Evolutionary conservation across 2,888 invertebrate genomes (phyloP).

Genomic region (Mantis religiosa): DNA sequence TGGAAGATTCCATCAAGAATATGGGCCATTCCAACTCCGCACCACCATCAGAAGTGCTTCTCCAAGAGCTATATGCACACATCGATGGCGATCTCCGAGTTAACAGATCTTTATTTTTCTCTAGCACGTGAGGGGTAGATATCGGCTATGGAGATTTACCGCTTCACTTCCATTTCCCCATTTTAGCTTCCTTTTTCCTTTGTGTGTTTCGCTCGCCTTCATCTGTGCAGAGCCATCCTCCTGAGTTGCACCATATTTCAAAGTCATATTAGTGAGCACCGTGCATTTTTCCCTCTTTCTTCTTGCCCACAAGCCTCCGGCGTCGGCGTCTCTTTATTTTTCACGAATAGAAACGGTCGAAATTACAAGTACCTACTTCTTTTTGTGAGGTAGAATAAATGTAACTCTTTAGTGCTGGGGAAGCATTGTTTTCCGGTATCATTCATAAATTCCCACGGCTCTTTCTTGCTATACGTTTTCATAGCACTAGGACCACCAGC

Average conservation of each 20-base stretch:
- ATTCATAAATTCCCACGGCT: neutral
- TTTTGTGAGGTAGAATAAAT: neutral
- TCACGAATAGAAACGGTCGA: neutral
- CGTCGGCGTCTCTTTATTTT: neutral
- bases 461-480: neutral
- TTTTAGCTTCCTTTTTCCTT: neutral
- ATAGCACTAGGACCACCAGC: neutral
- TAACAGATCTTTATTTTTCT: neutral
- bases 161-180: neutral
- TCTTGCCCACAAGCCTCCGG: neutral
- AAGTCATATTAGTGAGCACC: constrained; percentile 28
- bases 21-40: neutral
- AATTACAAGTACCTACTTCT: neutral
- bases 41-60: neutral
- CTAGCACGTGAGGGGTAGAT: neutral
- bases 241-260: constrained; percentile 28
- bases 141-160: neutral
- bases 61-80: neutral
- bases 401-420: neutral
- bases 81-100: neutral
- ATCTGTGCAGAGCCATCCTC: neutral
- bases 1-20: neutral
- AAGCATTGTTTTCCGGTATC: neutral
- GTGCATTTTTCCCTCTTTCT: constrained; percentile 23
- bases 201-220: neutral